Evolutionary conservation across 2,888 invertebrate species (phyloP).

Genomic region (Lycia hirtaria): DNA sequence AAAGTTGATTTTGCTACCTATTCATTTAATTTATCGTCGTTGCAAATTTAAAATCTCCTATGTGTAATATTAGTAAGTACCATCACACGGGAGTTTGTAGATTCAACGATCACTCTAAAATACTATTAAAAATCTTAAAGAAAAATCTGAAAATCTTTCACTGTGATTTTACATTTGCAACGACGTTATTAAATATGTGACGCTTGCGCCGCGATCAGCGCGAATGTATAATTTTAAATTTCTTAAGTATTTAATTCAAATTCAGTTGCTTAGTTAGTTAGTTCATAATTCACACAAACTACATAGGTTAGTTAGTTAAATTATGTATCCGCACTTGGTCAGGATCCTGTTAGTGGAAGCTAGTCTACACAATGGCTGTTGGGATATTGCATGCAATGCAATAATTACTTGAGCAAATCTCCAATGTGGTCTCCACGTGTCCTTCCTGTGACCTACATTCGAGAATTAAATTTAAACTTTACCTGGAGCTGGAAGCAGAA

Average conservation of each 20-base stretch:
- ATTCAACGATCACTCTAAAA: too few species aligned
- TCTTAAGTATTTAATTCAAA: slow-evolving; percentile 8
- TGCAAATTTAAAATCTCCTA: too few species aligned
- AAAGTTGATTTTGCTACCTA: too few species aligned
- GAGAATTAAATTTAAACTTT: slow-evolving; percentile 19
- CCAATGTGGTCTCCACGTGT: slow-evolving; percentile 14
- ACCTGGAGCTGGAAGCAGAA: not conserved
- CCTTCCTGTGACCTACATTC: slow-evolving; percentile 8
- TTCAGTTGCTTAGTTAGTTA: not conserved
- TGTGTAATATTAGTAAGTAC: too few species aligned
- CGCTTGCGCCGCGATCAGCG: too few species aligned
- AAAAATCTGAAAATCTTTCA: too few species aligned
- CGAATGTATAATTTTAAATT: too few species aligned
- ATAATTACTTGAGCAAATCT: slow-evolving; percentile 39
- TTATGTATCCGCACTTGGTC: slow-evolving; percentile 24
- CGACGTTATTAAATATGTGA: too few species aligned
- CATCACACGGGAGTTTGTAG: too few species aligned
- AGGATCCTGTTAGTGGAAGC: slow-evolving; percentile 23
- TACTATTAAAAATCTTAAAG: too few species aligned
- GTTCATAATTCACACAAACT: slow-evolving; percentile 7
- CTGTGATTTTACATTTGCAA: too few species aligned
- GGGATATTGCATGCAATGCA: slow-evolving; percentile 36
- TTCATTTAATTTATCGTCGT: too few species aligned
- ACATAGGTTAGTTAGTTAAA: slow-evolving; percentile 16
- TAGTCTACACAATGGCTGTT: slow-evolving; percentile 23